phyloP scores from a whole-genome alignment of 2,888 invertebrate genomes.

The Limenitis camilla region DNA sequence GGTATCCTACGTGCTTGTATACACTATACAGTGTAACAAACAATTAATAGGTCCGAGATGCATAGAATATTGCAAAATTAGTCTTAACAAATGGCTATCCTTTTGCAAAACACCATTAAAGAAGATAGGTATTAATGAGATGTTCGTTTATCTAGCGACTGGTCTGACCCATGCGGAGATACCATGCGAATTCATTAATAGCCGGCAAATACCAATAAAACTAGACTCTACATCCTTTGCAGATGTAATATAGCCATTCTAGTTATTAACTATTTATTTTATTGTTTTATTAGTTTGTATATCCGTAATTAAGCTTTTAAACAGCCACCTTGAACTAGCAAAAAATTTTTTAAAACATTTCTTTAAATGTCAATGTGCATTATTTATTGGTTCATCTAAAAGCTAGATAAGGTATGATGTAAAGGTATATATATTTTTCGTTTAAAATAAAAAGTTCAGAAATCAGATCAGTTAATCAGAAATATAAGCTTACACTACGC shows the following conservation, averaged over 20 bases:
- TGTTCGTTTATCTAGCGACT: constrained; percentile 32
- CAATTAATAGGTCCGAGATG: constrained; percentile 15
- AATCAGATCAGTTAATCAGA: too few relatives aligned
- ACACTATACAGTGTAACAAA: neutral
- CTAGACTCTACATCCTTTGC: neutral
- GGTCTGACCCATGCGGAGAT: constrained; percentile 20
- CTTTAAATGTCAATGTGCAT: too few relatives aligned
- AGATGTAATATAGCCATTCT: neutral
- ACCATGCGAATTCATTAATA: constrained; percentile 30
- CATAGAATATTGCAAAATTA: constrained; percentile 26
- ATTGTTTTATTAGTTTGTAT: neutral
- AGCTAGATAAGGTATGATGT: too few relatives aligned
- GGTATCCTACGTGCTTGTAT: constrained; percentile 7
- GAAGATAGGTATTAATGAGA: constrained; percentile 37
- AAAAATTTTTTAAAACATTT: too few relatives aligned
- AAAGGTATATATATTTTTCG: too few relatives aligned
- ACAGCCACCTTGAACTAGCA: too few relatives aligned
- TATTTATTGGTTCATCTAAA: too few relatives aligned
- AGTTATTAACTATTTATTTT: neutral
- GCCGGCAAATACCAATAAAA: constrained; percentile 7
- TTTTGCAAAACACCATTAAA: constrained; percentile 33
- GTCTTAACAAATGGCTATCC: constrained; percentile 24
- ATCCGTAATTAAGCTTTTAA: neutral
- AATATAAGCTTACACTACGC: too few relatives aligned
- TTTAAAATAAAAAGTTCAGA: too few relatives aligned